phyloP scores from a whole-genome alignment of 2,113 vertebrate genomes.

The Piaya cayana region DNA sequence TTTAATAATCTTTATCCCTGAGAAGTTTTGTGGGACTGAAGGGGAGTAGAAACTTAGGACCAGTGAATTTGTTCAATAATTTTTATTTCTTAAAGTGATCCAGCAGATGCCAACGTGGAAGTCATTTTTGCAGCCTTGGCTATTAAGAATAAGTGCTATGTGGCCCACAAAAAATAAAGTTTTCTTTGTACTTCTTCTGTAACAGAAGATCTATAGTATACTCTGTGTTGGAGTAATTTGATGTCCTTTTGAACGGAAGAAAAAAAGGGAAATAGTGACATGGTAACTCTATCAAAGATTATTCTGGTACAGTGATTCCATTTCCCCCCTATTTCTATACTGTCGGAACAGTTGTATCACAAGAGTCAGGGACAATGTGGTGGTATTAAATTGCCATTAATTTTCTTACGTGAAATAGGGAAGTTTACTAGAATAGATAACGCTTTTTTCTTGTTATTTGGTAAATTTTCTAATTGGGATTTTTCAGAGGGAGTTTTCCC shows the following conservation, averaged over 20 bases:
- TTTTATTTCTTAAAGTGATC: neutral
- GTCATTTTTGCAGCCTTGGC: neutral
- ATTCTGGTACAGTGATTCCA: neutral
- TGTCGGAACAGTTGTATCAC: neutral
- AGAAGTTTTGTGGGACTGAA: neutral
- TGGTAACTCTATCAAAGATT: neutral
- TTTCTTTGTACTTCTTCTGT: neutral
- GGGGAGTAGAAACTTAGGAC: neutral
- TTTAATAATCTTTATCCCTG: neutral
- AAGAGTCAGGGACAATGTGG: neutral
- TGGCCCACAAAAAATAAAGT: neutral
- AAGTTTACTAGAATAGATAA: neutral
- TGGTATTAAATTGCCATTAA: neutral
- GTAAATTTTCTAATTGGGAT: neutral
- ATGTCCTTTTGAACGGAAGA: neutral
- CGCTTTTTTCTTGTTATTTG: neutral
- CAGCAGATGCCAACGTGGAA: neutral
- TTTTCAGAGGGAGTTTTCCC: neutral
- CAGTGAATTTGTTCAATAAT: neutral
- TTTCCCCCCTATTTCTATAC: neutral
- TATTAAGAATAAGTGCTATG: neutral
- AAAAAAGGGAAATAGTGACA: neutral
- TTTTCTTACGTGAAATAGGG: neutral
- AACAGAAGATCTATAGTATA: neutral
- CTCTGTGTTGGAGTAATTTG: neutral